Conservation (phyloP, 2,888 invertebrate genomes). For the Andrena camellia region DNA sequence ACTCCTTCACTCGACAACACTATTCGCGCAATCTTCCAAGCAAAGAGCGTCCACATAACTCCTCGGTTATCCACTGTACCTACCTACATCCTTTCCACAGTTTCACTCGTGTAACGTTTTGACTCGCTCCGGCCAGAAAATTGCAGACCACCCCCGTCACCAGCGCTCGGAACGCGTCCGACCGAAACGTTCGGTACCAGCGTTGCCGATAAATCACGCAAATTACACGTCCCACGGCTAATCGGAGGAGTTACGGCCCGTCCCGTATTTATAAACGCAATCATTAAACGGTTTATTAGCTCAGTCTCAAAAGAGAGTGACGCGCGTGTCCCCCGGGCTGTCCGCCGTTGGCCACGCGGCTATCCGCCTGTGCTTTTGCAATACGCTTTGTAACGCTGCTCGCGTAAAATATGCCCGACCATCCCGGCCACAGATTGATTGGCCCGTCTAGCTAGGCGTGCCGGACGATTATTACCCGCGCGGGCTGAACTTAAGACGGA, state of each 20-base stretch:
- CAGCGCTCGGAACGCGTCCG: neutral
- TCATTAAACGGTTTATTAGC: slow-evolving; percentile 54
- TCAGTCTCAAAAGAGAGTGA: neutral
- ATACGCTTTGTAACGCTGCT: slow-evolving; percentile 44
- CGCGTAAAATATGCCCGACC: slow-evolving; percentile 41
- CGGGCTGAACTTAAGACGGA: slow-evolving; percentile 68
- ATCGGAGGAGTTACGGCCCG: slow-evolving; percentile 46
- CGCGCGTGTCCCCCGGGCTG: neutral
- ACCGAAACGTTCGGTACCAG: neutral
- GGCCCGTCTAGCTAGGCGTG: slow-evolving; percentile 73
- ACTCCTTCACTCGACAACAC: neutral
- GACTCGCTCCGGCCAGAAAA: neutral
- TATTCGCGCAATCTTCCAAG: neutral
- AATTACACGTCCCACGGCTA: slow-evolving; percentile 23
- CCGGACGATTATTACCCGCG: slow-evolving; percentile 76
- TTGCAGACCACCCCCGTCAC: neutral
- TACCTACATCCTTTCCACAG: neutral
- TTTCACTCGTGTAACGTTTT: neutral
- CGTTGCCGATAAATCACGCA: slow-evolving; percentile 33
- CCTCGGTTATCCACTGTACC: too few species aligned
- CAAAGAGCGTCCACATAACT: too few species aligned
- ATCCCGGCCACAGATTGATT: slow-evolving; percentile 73
- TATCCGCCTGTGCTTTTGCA: slow-evolving; percentile 4
- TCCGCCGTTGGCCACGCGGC: neutral
- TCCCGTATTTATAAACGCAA: slow-evolving; percentile 44